Percentiles rank a stretch among this genome's conserved stretches.
phyloP scores from a whole-genome alignment of 2,113 vertebrate species.

The Cyprinus carpio region DNA sequence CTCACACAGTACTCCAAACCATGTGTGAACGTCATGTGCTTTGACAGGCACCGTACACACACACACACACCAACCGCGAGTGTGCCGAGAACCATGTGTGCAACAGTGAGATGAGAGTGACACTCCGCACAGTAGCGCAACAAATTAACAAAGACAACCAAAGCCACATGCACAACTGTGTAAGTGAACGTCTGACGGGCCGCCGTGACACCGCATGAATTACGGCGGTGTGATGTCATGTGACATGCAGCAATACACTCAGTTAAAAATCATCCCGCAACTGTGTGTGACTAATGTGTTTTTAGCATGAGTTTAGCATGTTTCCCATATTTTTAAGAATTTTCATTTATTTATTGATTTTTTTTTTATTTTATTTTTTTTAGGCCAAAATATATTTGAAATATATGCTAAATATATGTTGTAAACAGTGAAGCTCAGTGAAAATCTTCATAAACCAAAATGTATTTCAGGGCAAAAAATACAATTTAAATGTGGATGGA shows the following conservation, averaged over 20 bases:
- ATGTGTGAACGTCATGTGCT: constrained; percentile 60
- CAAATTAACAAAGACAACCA: constrained; percentile 28
- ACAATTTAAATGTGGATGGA: too few species aligned
- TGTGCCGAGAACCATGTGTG: constrained; percentile 51
- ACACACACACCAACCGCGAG: constrained; percentile 43
- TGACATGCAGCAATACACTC: neutral
- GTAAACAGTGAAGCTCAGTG: too few species aligned
- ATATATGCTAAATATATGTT: too few species aligned
- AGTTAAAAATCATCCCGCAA: neutral
- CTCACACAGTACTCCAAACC: constrained; percentile 54
- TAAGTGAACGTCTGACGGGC: neutral
- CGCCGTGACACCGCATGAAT: constrained; percentile 12
- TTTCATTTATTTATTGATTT: too few species aligned
- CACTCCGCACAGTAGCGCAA: constrained; percentile 7
- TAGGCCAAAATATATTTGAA: too few species aligned
- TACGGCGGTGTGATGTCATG: neutral
- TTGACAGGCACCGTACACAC: constrained; percentile 57
- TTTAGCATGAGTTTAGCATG: too few species aligned
- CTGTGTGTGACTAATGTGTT: too few species aligned
- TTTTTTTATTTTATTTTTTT: too few species aligned
- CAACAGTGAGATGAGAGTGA: constrained; percentile 36
- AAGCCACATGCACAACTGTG: constrained; percentile 32
- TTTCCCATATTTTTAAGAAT: too few species aligned
- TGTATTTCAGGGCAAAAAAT: neutral
- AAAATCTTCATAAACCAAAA: too few species aligned